A percentile compares a stretch with the other conserved stretches of the same genome.
Conservation (phyloP, 1,140 invertebrate genomes). For the Protaetia brevitarsis region DNA sequence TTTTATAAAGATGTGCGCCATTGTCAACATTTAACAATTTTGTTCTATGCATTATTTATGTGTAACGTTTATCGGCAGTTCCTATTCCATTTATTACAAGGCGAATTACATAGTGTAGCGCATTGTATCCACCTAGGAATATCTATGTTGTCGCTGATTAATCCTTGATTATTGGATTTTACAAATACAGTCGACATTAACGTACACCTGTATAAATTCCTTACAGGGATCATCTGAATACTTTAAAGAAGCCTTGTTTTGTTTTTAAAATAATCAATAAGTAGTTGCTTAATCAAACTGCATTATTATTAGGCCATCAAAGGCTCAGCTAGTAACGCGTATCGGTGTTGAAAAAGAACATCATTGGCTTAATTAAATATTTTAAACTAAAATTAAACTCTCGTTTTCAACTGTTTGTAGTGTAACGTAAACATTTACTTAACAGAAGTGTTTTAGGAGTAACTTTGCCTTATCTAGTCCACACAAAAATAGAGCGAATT, state of each 20-base stretch:
- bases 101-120: neutral
- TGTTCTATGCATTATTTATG: slow-evolving; percentile 21
- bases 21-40: slow-evolving; percentile 23
- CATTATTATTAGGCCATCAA: neutral
- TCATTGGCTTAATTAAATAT: too few species aligned
- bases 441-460: too few species aligned
- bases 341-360: too few species aligned
- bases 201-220: neutral
- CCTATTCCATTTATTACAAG: slow-evolving; percentile 21
- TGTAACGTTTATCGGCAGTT: slow-evolving; percentile 18
- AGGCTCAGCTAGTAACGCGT: neutral
- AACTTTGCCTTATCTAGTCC: too few species aligned
- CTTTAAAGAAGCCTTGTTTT: neutral
- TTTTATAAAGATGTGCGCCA: slow-evolving; percentile 24
- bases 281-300: neutral
- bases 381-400: too few species aligned
- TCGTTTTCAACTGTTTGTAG: too few species aligned
- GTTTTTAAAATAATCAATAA: neutral
- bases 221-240: neutral
- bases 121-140: neutral
- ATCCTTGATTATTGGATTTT: neutral
- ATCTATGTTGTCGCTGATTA: neutral
- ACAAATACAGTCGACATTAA: neutral
- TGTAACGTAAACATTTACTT: too few species aligned
- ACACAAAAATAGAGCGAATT: too few species aligned